These are phyloP conservation scores for Apomyelois bistriatella DNA, from an alignment of 2,888 invertebrate genomes.

Conservation along the genomic window DNA sequence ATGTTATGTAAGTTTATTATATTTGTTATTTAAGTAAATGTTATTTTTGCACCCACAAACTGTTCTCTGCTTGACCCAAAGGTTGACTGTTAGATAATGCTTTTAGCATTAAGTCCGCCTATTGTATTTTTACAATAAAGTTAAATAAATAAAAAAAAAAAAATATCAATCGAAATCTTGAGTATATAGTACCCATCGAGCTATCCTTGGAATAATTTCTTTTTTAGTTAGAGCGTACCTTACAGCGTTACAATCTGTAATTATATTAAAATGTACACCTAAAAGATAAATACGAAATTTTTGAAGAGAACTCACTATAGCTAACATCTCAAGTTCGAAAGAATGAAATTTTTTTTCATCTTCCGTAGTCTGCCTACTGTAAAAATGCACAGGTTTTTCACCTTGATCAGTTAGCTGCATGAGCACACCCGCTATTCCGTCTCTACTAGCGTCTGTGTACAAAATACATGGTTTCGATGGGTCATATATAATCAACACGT, in stretches of 20 bases:
- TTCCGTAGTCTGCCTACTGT: constrained; percentile 36
- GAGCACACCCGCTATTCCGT: constrained; percentile 36
- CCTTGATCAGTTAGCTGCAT: constrained; percentile 27
- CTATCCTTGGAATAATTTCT: constrained; percentile 28
- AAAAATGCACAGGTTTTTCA: constrained; percentile 34
- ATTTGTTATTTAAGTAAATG: no score
- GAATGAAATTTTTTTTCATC: constrained; percentile 41
- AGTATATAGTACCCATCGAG: constrained; percentile 25
- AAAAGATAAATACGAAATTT: constrained; percentile 38
- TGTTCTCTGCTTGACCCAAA: no score
- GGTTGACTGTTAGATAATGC: no score
- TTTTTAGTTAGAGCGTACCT: constrained; percentile 24
- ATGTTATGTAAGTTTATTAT: no score
- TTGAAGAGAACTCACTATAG: constrained; percentile 31
- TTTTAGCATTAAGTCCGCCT: no score
- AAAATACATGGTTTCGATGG: constrained; percentile 25
- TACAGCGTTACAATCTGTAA: constrained; percentile 28
- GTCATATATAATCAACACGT: constrained; percentile 25
- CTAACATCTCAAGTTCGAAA: constrained; percentile 44
- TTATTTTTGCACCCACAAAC: no score
- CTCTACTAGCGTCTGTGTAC: constrained; percentile 41
- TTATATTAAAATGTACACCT: constrained; percentile 23
- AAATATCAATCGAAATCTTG: constrained; percentile 25
- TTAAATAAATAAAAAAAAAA: no score
- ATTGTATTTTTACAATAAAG: no score